A percentile compares a stretch with the other conserved stretches of the same genome.
These are phyloP conservation scores for Phenacoccus solenopsis DNA, from an alignment of 1,140 invertebrate species.

Conservation along the genomic window DNA sequence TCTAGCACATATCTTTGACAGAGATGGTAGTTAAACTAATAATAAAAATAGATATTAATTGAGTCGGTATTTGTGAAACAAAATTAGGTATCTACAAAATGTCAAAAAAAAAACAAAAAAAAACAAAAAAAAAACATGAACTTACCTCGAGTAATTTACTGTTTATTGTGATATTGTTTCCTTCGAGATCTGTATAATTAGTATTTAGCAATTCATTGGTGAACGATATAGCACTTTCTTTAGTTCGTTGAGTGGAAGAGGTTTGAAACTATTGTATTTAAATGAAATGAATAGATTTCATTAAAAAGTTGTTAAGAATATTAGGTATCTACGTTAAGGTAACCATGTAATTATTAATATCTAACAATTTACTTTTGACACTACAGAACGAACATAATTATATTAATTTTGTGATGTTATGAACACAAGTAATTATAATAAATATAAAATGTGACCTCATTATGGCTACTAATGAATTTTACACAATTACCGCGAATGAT, in stretches of 20 bases:
- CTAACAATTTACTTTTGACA: too few species aligned
- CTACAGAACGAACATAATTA: too few species aligned
- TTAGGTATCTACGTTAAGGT: too few species aligned
- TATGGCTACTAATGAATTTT: not conserved
- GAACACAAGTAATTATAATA: too few species aligned
- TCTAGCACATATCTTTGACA: not conserved
- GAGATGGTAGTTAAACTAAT: not conserved
- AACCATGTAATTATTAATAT: too few species aligned
- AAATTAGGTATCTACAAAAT: too few species aligned
- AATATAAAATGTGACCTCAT: not conserved
- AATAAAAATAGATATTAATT: not conserved
- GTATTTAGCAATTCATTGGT: conserved; percentile 18
- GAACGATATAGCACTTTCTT: conserved; percentile 24
- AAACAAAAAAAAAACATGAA: not conserved
- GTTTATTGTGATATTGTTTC: not conserved
- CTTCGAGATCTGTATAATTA: not conserved
- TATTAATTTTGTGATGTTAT: too few species aligned
- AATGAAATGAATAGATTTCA: not conserved
- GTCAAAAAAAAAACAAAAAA: too few species aligned
- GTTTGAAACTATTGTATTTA: conserved; percentile 21
- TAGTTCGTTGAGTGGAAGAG: conserved; percentile 20
- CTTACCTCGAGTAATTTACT: not conserved
- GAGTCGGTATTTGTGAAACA: too few species aligned
- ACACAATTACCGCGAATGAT: not conserved
- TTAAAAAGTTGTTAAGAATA: not conserved